These are phyloP conservation scores for Pelagia noctiluca DNA, from an alignment of 30 jellyfish, hydroid and myxozoan genomes.

Conservation along the genomic window DNA sequence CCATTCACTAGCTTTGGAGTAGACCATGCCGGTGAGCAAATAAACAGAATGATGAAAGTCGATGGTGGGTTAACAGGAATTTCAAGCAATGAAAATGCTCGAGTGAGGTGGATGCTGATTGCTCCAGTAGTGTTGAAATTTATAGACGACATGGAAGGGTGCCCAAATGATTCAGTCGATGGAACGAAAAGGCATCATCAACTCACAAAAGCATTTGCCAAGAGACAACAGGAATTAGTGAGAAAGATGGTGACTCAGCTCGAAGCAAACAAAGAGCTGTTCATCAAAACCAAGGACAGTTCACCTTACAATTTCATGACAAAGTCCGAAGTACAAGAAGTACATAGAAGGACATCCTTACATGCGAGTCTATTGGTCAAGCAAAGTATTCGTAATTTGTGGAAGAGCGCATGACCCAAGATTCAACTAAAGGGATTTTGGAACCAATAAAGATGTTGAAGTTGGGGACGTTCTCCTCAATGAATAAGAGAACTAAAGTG, in stretches of 20 bases:
- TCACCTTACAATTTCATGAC: not conserved
- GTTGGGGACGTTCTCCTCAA: no score
- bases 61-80: no score
- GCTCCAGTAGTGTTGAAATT: no score
- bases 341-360: conserved; percentile 2
- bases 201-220: no score
- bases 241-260: conserved; percentile 10
- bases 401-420: no score
- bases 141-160: no score
- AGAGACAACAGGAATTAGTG: no score
- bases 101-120: no score
- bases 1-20: not conserved
- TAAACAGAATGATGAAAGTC: no score
- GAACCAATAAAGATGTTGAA: not conserved
- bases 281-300: conserved; percentile 8
- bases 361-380: no score
- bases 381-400: not conserved
- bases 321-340: no score
- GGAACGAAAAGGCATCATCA: conserved; percentile 4
- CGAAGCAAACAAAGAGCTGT: conserved; percentile 5
- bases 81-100: no score
- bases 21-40: conserved; percentile 10
- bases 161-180: conserved; percentile 7
- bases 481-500: conserved; percentile 5
- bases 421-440: not conserved